These are phyloP conservation scores for Smutsia gigantea DNA, from an alignment of 2,797 vertebrate species.

Conservation along the genomic window DNA sequence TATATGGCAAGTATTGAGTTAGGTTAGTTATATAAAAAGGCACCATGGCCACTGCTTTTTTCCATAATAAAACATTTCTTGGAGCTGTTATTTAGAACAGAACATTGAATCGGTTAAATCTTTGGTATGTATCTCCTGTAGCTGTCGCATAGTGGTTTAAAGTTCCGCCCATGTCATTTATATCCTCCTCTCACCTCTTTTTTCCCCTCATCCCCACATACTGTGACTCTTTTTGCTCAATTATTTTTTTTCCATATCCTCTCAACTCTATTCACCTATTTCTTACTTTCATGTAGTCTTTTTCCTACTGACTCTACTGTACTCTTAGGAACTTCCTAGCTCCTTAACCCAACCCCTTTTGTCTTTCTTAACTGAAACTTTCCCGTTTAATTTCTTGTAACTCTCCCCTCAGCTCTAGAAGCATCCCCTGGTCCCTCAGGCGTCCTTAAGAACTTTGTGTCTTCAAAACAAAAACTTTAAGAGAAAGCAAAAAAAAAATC, in stretches of 20 bases:
- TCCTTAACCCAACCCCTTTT: not conserved
- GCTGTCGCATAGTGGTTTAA: not conserved
- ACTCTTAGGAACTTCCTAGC: not conserved
- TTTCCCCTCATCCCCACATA: not conserved
- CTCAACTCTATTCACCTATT: not conserved
- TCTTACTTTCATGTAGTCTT: not conserved
- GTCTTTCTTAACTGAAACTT: not conserved
- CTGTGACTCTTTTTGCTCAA: not conserved
- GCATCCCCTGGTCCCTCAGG: not conserved
- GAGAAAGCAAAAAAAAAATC: conserved; percentile 2
- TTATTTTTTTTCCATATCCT: not conserved
- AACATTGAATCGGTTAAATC: conserved; percentile 21
- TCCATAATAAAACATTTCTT: conserved; percentile 45
- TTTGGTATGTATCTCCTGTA: not conserved
- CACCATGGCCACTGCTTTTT: not conserved
- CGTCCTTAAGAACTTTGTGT: not conserved
- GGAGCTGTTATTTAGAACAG: not conserved
- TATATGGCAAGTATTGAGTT: not conserved
- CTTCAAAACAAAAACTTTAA: conserved; percentile 4
- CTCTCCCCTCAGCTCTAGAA: not conserved
- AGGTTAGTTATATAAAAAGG: not conserved
- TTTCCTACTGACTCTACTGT: not conserved
- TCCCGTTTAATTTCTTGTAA: not conserved
- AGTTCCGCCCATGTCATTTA: not conserved
- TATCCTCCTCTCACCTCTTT: not conserved